Percentiles rank a stretch among this genome's conserved stretches.
Conservation (phyloP, 1,140 invertebrate species). For the Adoxophyes honmai region DNA sequence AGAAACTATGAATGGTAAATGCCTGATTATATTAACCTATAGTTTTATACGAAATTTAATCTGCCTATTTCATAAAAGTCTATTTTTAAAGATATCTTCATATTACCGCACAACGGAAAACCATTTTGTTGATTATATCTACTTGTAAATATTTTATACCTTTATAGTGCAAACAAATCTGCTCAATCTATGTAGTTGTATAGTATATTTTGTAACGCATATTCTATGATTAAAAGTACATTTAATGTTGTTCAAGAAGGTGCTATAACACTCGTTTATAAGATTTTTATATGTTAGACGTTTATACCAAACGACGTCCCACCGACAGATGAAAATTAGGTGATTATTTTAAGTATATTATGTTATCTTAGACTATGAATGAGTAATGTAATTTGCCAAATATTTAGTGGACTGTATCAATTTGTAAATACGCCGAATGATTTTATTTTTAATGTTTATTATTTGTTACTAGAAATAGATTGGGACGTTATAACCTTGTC, state of each 20-base stretch:
- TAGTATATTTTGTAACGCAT: conserved; percentile 9
- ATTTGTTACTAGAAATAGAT: too few species aligned
- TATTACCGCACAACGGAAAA: too few species aligned
- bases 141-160: neutral
- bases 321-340: neutral
- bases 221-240: conserved; percentile 8
- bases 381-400: conserved; percentile 12
- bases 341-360: too few species aligned
- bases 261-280: conserved; percentile 7
- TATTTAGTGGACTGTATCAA: conserved; percentile 9
- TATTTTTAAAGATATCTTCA: too few species aligned
- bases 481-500: too few species aligned
- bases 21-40: too few species aligned
- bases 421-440: too few species aligned
- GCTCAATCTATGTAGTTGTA: conserved; percentile 26
- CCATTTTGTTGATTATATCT: too few species aligned
- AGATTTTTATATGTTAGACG: conserved; percentile 4
- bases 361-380: conserved; percentile 2
- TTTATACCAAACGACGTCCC: neutral
- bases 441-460: too few species aligned
- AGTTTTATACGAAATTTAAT: too few species aligned
- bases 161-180: conserved; percentile 22
- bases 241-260: conserved; percentile 4
- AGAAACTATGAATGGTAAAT: too few species aligned
- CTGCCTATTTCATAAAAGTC: too few species aligned